Percentiles rank a stretch among this genome's conserved stretches.
Evolutionary conservation across 2,797 vertebrate species (phyloP).

Genomic region (Hipposideros larvatus): DNA sequence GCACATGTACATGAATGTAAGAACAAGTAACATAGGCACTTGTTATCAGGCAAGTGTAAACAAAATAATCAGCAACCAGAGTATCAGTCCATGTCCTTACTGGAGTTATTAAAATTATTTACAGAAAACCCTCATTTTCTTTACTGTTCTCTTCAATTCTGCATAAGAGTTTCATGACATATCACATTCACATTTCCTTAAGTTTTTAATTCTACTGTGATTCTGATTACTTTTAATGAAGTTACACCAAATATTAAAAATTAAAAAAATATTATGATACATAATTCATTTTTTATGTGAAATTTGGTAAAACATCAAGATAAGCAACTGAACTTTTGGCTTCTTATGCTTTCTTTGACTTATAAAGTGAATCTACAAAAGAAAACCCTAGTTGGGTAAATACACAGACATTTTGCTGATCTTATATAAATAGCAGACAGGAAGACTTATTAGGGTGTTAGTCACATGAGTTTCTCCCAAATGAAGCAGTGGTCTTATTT

Average conservation of each 20-base stretch:
- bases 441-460: neutral
- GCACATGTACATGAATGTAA: neutral
- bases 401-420: neutral
- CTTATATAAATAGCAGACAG: neutral
- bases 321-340: neutral
- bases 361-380: constrained; percentile 24
- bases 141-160: neutral
- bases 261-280: neutral
- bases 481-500: neutral
- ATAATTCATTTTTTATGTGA: neutral
- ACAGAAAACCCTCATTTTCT: neutral
- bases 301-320: neutral
- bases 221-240: neutral
- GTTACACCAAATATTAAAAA: neutral
- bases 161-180: neutral
- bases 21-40: neutral
- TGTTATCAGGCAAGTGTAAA: neutral
- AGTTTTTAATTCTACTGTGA: neutral
- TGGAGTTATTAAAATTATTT: neutral
- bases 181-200: neutral
- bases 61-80: neutral
- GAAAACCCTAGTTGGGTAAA: neutral
- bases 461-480: neutral
- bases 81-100: neutral
- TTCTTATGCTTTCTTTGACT: neutral